Evolutionary conservation across 1,140 invertebrate genomes (phyloP), one percentile per base, ranked within the genome.

Genomic region (Drosophila tristis): DNA sequence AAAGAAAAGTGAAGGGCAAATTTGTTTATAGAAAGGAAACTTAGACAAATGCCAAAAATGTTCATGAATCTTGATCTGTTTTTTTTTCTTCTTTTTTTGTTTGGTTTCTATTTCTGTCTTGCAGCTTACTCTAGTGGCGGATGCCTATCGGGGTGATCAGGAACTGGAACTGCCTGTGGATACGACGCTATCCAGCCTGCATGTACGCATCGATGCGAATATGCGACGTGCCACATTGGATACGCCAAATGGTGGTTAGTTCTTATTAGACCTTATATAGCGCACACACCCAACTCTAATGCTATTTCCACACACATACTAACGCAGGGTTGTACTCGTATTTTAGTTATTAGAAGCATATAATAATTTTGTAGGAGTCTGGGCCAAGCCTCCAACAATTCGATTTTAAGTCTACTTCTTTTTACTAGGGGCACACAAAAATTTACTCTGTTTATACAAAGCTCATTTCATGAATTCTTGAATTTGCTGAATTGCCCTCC

Each of bases 231-330:
- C 91, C 43, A 80, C 86, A 62, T 61, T 92, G 64, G 90, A 82
- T 54, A 92, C 91, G 60, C 91, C 91, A 58, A 91, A 79, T 74
- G 91, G 91, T 85, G 91, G 91, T 92, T 92, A 92, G 91, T 92
- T 70, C 20, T 50, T 20, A 81, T 16, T 39, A 39, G 35, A 39
- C 11, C 26, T 49, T 60, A 42, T 60, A 49, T 29, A 49, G 47
- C 29, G n/a, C 49, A 44, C 23, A 47, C 60, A 63, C 57, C 57
- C 61, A 72, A 57, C 70, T 74, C 48, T 51, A 29, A 72, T 62
- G 67, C 60, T 74, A 62, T 35, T 56, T 55, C 16, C 44, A 31
- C 49, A 72, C 72, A 74, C 61, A 45, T 72, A 72, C 71, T 74
- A 74, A 74, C 71, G 66, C 68, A 71, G 68, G 68, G 68, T 72